Evolutionary conservation across 2,113 vertebrate species (phyloP).

Genomic region (Oryzias melastigma): DNA sequence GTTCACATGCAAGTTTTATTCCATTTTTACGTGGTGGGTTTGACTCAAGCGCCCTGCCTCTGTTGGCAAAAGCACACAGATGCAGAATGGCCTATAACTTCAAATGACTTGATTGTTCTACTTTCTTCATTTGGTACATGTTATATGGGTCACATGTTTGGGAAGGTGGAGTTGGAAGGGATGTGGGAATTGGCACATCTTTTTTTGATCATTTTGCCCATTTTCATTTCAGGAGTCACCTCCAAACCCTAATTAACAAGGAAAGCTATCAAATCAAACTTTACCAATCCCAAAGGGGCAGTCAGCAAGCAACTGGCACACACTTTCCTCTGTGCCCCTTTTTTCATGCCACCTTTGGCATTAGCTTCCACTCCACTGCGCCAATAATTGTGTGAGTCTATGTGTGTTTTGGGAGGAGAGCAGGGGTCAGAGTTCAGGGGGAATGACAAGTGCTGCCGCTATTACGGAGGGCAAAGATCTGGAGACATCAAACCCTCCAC

Average conservation of each 20-base stretch:
- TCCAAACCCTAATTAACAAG: constrained; percentile 77
- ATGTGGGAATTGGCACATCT: constrained; percentile 69
- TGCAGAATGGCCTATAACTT: constrained; percentile 65
- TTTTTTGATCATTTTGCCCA: constrained; percentile 72
- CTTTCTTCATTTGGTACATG: constrained; percentile 63
- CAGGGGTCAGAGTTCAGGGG: constrained; percentile 44
- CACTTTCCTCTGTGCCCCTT: constrained; percentile 48
- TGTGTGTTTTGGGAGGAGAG: constrained; percentile 15
- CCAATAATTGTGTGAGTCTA: neutral
- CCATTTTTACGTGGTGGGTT: constrained; percentile 48
- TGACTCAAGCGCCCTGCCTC: constrained; percentile 57
- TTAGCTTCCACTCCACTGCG: constrained; percentile 37
- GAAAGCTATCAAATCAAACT: constrained; percentile 76
- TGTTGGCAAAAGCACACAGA: constrained; percentile 58
- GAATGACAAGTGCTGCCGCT: constrained; percentile 47
- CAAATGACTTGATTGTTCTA: constrained; percentile 74
- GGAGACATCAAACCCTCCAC: constrained; percentile 53
- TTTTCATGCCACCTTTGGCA: constrained; percentile 46
- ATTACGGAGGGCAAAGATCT: constrained; percentile 49
- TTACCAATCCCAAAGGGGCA: constrained; percentile 68
- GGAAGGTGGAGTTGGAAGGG: constrained; percentile 68
- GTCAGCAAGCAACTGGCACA: constrained; percentile 65
- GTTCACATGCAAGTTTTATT: constrained; percentile 57
- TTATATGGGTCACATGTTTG: constrained; percentile 74
- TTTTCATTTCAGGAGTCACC: constrained; percentile 74